A percentile compares a stretch with the other conserved stretches of the same genome.
These are phyloP conservation scores for Echinops telfairi DNA, from an alignment of 2,113 vertebrate species.

Conservation along the genomic window DNA sequence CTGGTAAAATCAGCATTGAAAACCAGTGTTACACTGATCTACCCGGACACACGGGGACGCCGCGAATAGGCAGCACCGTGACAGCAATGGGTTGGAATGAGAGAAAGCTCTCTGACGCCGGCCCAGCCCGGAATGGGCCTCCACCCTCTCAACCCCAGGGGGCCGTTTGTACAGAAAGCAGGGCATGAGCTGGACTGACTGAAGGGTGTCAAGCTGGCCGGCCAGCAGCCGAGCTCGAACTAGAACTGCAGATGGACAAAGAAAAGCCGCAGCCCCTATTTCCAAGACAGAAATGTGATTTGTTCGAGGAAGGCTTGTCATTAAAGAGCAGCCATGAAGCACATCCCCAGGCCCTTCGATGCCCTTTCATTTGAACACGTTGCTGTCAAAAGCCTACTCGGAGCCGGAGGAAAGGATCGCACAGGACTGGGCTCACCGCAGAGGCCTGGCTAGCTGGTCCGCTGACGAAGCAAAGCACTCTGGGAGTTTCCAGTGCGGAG, in stretches of 20 bases:
- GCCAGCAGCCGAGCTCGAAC: background rate
- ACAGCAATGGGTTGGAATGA: background rate
- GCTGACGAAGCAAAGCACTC: conserved; percentile 6
- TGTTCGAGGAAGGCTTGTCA: conserved; percentile 57
- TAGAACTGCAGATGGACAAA: background rate
- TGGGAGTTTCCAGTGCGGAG: background rate
- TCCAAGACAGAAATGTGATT: conserved; percentile 24
- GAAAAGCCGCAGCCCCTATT: background rate
- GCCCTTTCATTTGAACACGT: background rate
- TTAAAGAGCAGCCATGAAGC: conserved; percentile 28
- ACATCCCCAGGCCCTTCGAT: background rate
- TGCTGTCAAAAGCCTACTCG: background rate
- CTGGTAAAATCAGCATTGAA: background rate
- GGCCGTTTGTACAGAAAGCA: background rate
- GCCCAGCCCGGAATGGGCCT: background rate
- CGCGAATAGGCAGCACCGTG: background rate
- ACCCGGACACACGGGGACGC: background rate
- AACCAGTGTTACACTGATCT: background rate
- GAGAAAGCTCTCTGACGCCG: background rate
- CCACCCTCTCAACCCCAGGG: background rate
- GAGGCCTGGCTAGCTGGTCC: background rate
- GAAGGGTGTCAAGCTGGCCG: background rate
- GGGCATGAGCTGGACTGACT: background rate
- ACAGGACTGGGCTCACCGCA: background rate
- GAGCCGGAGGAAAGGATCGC: conserved; percentile 31